phyloP scores from a whole-genome alignment of 2,888 invertebrate species.

The Troides aeacus region DNA sequence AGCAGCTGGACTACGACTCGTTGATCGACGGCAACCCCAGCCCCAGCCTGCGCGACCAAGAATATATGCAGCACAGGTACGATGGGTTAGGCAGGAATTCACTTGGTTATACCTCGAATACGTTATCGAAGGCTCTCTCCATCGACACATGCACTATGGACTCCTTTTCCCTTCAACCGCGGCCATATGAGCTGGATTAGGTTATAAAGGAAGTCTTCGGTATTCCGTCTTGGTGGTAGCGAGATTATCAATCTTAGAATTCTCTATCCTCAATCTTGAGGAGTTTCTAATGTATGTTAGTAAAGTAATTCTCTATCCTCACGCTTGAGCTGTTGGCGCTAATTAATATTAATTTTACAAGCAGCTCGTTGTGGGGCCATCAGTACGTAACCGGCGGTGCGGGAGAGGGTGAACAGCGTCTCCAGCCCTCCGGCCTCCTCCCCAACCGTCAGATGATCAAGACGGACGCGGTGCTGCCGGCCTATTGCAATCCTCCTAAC shows the following conservation, averaged over 20 bases:
- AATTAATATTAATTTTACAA: not conserved
- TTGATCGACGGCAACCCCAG: constrained; percentile 84
- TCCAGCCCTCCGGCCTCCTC: constrained; percentile 78
- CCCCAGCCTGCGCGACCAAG: constrained; percentile 92
- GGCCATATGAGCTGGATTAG: no score
- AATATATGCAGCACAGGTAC: constrained; percentile 90
- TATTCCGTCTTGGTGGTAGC: no score
- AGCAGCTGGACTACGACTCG: constrained; percentile 86
- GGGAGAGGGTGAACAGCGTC: constrained; percentile 86
- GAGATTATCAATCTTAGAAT: no score
- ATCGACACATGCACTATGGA: no score
- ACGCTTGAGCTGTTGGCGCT: not conserved
- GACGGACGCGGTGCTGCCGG: constrained; percentile 94
- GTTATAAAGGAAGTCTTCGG: no score
- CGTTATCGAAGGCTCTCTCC: no score
- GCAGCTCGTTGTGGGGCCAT: constrained; percentile 85
- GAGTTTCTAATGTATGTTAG: no score
- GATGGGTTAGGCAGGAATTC: no score
- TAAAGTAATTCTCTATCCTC: no score
- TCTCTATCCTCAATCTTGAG: no score
- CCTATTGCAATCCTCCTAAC: constrained; percentile 99
- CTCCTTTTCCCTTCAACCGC: no score
- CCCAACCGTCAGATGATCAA: constrained; percentile 88
- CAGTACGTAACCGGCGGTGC: constrained; percentile 88
- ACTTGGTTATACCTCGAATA: no score